Conservation (phyloP, 2,888 invertebrate species). For the Athripsodes cinereus region DNA sequence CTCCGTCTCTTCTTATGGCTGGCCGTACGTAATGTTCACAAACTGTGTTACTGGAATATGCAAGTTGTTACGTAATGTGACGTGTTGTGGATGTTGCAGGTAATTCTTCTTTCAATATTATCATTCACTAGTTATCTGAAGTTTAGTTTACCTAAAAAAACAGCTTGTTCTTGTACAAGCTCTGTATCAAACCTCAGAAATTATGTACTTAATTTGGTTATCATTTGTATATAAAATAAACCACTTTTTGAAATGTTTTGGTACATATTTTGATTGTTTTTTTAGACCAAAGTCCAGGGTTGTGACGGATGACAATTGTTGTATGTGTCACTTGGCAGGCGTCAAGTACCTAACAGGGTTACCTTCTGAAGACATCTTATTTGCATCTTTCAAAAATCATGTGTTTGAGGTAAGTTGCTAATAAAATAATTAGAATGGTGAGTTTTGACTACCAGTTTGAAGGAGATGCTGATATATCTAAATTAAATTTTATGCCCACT, state of each 20-base stretch:
- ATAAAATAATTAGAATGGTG: no score
- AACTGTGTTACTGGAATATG: constrained; percentile 72
- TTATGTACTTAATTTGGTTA: no score
- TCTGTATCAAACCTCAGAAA: no score
- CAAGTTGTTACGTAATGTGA: constrained; percentile 60
- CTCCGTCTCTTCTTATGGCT: constrained; percentile 81
- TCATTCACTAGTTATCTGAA: no score
- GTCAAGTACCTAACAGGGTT: constrained; percentile 72
- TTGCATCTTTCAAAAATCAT: constrained; percentile 80
- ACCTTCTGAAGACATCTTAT: constrained; percentile 72
- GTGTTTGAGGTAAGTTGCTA: constrained; percentile 64
- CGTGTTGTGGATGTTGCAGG: constrained; percentile 69
- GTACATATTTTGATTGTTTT: not conserved
- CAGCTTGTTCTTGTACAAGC: no score
- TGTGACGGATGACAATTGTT: constrained; percentile 85
- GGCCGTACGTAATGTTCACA: constrained; percentile 78
- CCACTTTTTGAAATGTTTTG: no score
- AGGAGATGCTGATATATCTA: no score
- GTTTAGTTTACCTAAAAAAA: no score
- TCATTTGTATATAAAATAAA: no score
- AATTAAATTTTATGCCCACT: no score
- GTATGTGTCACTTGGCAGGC: constrained; percentile 80
- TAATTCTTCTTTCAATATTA: no score
- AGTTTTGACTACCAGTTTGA: no score
- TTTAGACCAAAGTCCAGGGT: constrained; percentile 52